A percentile compares a stretch with the other conserved stretches of the same genome.
phyloP scores from a whole-genome alignment of 2,113 vertebrate species.

The Clarias macrocephalus region DNA sequence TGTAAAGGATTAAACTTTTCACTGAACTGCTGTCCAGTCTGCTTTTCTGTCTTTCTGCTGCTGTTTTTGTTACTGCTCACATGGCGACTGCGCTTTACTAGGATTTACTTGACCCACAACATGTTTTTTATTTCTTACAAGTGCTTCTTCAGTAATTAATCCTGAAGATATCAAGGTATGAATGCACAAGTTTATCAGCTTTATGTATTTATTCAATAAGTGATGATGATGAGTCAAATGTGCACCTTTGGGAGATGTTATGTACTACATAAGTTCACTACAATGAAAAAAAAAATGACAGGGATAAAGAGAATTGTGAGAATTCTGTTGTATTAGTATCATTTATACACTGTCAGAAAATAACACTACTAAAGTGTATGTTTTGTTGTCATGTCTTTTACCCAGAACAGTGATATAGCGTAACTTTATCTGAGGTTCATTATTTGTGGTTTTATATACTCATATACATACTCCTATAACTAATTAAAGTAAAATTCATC shows the following conservation, averaged over 20 bases:
- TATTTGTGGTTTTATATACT: background rate
- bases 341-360: background rate
- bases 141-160: background rate
- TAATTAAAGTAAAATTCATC: background rate
- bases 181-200: background rate
- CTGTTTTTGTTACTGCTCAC: conserved; percentile 1
- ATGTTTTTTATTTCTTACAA: conserved; percentile 28
- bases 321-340: background rate
- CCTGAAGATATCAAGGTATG: background rate
- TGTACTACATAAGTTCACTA: background rate
- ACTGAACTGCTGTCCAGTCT: background rate
- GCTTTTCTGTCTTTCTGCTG: background rate
- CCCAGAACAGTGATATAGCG: background rate
- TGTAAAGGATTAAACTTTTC: background rate
- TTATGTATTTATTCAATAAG: background rate
- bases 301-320: background rate
- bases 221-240: background rate
- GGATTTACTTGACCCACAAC: conserved; percentile 32
- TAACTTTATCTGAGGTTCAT: background rate
- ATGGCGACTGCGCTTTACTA: conserved; percentile 36
- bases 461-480: background rate
- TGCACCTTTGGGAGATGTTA: background rate
- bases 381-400: background rate
- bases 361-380: background rate
- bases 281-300: background rate